phyloP scores from a whole-genome alignment of 2,888 invertebrate species.

The Dinocampus coccinellae region DNA sequence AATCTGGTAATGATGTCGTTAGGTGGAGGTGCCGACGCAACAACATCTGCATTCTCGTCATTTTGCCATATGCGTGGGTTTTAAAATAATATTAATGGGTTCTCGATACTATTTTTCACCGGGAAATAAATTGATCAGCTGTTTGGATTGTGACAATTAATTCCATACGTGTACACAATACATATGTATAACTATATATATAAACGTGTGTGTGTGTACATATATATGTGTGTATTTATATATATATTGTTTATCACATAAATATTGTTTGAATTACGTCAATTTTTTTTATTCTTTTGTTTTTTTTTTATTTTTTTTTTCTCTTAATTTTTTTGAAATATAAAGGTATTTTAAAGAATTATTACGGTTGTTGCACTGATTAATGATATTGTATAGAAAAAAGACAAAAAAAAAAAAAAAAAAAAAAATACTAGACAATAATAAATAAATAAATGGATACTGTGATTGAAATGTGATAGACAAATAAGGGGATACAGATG shows the following conservation, averaged over 20 bases:
- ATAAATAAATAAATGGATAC: neutral
- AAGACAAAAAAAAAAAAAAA: conserved; percentile 4
- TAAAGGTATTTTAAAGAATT: no score
- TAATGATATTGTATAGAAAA: no score
- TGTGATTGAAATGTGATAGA: neutral
- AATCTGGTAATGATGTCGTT: conserved; percentile 35
- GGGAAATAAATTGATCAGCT: conserved; percentile 20
- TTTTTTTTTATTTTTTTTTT: no score
- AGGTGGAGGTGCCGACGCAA: conserved; percentile 15
- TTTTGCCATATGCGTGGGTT: conserved; percentile 21
- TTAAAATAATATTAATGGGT: neutral
- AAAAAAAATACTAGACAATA: neutral
- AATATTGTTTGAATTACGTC: neutral
- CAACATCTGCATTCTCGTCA: conserved; percentile 25
- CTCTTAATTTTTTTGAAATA: no score
- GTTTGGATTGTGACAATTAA: conserved; percentile 16
- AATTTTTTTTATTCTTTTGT: neutral
- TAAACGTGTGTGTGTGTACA: no score
- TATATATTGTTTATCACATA: neutral
- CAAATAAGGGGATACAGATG: neutral
- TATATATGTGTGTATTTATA: neutral
- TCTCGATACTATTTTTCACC: neutral
- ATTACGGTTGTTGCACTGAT: no score
- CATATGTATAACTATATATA: neutral
- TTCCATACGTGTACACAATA: neutral